These are phyloP conservation scores for Phalacrocorax pelagicus DNA, from an alignment of 2,113 vertebrate species.

Conservation along the genomic window DNA sequence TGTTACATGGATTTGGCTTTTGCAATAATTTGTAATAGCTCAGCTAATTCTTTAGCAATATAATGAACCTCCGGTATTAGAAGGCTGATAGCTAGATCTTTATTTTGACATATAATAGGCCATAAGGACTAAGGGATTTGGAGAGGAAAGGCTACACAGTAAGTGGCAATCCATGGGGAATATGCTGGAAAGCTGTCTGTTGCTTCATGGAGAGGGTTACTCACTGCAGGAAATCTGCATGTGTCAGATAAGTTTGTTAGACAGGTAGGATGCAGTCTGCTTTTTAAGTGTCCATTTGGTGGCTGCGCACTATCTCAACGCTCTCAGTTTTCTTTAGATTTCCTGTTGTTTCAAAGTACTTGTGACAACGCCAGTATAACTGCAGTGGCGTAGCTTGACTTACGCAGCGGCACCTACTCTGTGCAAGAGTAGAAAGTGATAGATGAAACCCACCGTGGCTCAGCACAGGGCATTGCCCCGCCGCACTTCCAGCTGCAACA, in stretches of 20 bases:
- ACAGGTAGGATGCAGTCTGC: not conserved
- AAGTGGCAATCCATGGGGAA: not conserved
- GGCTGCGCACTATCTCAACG: not conserved
- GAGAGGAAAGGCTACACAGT: not conserved
- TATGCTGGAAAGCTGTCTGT: not conserved
- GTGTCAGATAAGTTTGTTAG: not conserved
- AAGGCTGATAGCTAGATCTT: not conserved
- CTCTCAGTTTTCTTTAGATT: not conserved
- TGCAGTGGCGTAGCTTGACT: not conserved
- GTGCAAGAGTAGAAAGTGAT: fast-evolving
- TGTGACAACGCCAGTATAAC: not conserved
- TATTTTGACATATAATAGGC: not conserved
- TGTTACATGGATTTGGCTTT: not conserved
- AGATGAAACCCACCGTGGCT: not conserved
- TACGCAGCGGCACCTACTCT: not conserved
- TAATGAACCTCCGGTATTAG: not conserved
- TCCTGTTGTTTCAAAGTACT: constrained; percentile 1
- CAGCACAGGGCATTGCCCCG: not conserved
- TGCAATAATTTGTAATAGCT: not conserved
- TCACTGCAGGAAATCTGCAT: not conserved
- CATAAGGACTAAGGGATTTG: not conserved
- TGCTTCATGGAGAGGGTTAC: not conserved
- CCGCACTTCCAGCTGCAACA: not conserved
- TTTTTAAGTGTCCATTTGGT: not conserved
- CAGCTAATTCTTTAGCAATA: not conserved